Base-by-base conservation (phyloP, 2,888 invertebrate species). In the Helobdella robusta region DNA sequence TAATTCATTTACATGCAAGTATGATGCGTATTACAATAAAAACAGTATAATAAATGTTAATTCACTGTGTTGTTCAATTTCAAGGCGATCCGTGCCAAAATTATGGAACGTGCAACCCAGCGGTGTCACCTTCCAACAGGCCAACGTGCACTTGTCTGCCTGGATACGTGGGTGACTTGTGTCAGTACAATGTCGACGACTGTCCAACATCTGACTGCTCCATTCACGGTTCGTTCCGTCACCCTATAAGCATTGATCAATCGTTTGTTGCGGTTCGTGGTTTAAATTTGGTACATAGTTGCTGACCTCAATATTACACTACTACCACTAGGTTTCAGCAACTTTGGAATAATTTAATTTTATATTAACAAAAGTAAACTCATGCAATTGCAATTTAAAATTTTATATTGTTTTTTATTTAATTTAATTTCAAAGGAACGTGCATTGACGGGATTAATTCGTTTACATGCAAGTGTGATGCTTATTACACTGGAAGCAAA, bases 151-250 rank as follows among this genome's bases (percentile, higher is more conserved):
- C 66, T 30, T 76, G 76, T 70, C 66, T 73, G 50, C 65, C 70
- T 5, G 77, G 77, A 11, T 76, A 71, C 65, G 71, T 71, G 11
- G 77, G 77, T 8, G 30, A 36, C 5, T 66, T 63, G 28, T 77
- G 77, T 71, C 72, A 76, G 56, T 68, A 68, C n/a, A 72, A 75
- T 67, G 68, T 75, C 35, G 68, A 75, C 67, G 74, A 77, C 58
- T 77, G 77, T 71, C 32, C n/a, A 2, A n/a, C 40, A 35, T 67
- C 67, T 34, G 67, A 70, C 11, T 74, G 74, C 67, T 70, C 68
- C 25, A 20, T 50, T 50, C 59, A 70, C 66, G 74, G 74, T 74
- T 60, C 59, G n/a, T n/a, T n/a, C n/a, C n/a, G n/a, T n/a, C n/a
- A n/a, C n/a, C n/a, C n/a, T n/a, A n/a, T n/a, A n/a, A n/a, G n/a